Conservation (phyloP, 2,113 vertebrate species). For the Cariama cristata region DNA sequence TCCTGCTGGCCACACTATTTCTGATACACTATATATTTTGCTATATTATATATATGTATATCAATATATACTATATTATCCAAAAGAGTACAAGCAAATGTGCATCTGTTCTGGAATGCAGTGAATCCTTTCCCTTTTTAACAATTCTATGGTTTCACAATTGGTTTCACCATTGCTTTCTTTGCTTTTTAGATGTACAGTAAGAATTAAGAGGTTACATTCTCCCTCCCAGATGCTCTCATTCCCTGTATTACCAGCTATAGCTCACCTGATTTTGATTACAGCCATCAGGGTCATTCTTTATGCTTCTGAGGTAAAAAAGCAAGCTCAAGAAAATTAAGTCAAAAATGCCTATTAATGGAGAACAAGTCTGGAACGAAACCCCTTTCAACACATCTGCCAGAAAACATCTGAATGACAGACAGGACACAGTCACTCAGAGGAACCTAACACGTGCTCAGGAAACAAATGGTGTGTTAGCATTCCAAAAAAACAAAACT, state of each 20-base stretch:
- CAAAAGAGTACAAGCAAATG: not conserved
- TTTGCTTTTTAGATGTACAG: not conserved
- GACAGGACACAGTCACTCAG: not conserved
- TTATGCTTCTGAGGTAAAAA: not conserved
- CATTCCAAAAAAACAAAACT: not conserved
- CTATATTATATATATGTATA: no score
- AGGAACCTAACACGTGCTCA: not conserved
- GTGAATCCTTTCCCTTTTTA: not conserved
- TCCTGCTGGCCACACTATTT: no score
- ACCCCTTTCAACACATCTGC: not conserved
- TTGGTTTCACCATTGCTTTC: not conserved
- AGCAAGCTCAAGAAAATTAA: not conserved
- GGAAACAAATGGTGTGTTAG: not conserved
- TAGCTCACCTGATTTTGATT: not conserved
- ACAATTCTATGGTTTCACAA: not conserved
- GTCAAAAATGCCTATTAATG: not conserved
- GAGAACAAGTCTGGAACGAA: not conserved
- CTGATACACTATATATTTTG: no score
- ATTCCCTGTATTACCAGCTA: not conserved
- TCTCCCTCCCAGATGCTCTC: not conserved
- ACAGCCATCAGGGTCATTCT: not conserved
- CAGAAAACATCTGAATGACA: not conserved
- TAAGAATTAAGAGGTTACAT: not conserved
- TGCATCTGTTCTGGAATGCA: not conserved
- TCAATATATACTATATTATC: no score